A percentile compares a stretch with the other conserved stretches of the same genome.
Conservation (phyloP, 2,797 vertebrate species). For the Melanotaenia pygmaea region DNA sequence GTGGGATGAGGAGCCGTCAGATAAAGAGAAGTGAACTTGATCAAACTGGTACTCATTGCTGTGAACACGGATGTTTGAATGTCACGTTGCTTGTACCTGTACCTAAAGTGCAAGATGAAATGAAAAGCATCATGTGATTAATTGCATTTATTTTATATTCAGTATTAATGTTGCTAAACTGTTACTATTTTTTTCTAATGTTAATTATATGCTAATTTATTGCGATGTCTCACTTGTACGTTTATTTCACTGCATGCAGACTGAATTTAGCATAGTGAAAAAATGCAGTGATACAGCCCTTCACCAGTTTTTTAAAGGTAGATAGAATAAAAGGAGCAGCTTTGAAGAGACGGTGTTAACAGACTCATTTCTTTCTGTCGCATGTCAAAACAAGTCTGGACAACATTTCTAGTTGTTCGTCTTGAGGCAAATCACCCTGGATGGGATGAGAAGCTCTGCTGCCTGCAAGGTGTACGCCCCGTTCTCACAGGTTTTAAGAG, state of each 20-base stretch:
- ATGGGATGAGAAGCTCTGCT: constrained; percentile 21
- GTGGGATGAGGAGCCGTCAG: constrained; percentile 66
- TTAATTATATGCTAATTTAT: constrained; percentile 99
- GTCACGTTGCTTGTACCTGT: constrained; percentile 91
- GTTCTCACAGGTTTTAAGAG: constrained; percentile 51
- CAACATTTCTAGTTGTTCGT: constrained; percentile 3
- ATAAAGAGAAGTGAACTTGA: constrained; percentile 65
- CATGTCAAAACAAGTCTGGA: constrained; percentile 13
- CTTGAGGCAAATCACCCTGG: constrained; percentile 17
- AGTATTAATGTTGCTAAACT: constrained; percentile 99
- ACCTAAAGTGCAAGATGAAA: constrained; percentile 87
- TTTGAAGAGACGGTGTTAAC: constrained; percentile 78
- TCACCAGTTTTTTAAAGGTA: constrained; percentile 88
- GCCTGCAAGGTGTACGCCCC: constrained; percentile 40
- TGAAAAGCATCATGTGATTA: constrained; percentile 88
- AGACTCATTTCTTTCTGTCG: constrained; percentile 37
- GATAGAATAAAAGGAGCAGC: constrained; percentile 92
- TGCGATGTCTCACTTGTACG: constrained; percentile 94
- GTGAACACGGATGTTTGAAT: constrained; percentile 93
- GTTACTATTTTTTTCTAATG: constrained; percentile 92
- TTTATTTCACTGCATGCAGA: constrained; percentile 92
- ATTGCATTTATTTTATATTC: constrained; percentile 98
- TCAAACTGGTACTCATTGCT: constrained; percentile 83
- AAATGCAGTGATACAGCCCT: constrained; percentile 86
- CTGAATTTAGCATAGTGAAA: constrained; percentile 87